phyloP scores from a whole-genome alignment of 2,797 vertebrate species.

The Molossus molossus region DNA sequence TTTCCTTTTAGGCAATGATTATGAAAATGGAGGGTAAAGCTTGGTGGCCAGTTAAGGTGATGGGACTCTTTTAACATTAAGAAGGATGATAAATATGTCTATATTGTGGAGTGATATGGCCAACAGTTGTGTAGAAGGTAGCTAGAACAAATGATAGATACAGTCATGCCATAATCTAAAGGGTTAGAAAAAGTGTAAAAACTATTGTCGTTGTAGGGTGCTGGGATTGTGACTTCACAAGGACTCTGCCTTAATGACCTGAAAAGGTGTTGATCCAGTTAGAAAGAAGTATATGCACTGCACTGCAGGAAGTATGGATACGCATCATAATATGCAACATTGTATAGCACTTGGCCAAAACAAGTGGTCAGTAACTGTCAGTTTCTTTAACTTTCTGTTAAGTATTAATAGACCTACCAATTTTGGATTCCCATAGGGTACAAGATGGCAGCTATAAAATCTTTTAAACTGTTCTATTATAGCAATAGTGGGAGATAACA shows the following conservation, averaged over 20 bases:
- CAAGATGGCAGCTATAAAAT: not conserved
- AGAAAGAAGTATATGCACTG: not conserved
- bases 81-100: not conserved
- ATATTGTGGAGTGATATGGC: not conserved
- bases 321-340: not conserved
- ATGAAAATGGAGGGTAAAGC: not conserved
- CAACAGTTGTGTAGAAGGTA: not conserved
- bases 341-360: not conserved
- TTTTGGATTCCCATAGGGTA: not conserved
- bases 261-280: not conserved
- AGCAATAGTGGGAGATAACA: not conserved
- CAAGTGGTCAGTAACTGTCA: not conserved
- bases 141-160: not conserved
- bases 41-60: not conserved
- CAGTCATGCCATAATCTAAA: not conserved
- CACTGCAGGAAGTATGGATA: not conserved
- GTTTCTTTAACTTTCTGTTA: conserved; percentile 27
- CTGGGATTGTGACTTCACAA: not conserved
- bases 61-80: not conserved
- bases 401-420: not conserved
- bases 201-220: not conserved
- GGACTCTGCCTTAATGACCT: not conserved
- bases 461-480: not conserved
- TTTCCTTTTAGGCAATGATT: conserved; percentile 15
- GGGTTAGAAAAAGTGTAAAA: conserved; percentile 8